These are phyloP conservation scores for Linnaemya tessellans DNA, from an alignment of 2,888 invertebrate genomes.

Conservation along the genomic window DNA sequence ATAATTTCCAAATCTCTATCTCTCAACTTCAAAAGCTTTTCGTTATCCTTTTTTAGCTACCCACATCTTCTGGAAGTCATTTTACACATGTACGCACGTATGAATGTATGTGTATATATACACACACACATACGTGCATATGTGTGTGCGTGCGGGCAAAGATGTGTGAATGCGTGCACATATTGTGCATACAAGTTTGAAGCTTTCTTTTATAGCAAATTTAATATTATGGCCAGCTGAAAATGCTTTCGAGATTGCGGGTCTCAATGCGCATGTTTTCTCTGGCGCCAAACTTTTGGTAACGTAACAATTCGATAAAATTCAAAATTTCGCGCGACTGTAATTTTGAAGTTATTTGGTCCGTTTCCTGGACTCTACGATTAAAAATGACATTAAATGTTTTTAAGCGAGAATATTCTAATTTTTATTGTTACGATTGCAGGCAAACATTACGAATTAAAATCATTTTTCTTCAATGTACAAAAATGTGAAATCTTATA, in stretches of 20 bases:
- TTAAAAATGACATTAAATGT: too few relatives aligned
- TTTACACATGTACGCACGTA: background rate
- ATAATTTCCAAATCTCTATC: constrained; percentile 57
- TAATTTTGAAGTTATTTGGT: too few relatives aligned
- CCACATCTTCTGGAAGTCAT: constrained; percentile 29
- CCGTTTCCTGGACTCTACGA: too few relatives aligned
- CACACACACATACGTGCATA: background rate
- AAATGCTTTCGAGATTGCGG: background rate
- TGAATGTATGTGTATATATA: background rate
- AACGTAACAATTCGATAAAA: too few relatives aligned
- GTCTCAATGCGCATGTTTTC: constrained; percentile 37
- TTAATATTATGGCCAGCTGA: constrained; percentile 40
- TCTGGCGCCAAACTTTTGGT: too few relatives aligned
- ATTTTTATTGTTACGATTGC: too few relatives aligned
- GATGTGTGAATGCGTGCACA: background rate
- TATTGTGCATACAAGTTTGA: background rate
- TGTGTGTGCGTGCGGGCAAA: background rate
- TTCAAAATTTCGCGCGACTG: too few relatives aligned
- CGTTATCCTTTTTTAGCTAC: constrained; percentile 60
- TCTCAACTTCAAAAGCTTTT: constrained; percentile 55
- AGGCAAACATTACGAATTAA: too few relatives aligned
- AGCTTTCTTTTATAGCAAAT: constrained; percentile 32
- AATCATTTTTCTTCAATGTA: too few relatives aligned
- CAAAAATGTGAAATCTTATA: too few relatives aligned
- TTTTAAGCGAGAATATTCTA: too few relatives aligned